Evolutionary conservation across 2,113 vertebrate genomes (phyloP), one percentile per base, ranked within the genome.

Genomic region (Cinclus cinclus): DNA sequence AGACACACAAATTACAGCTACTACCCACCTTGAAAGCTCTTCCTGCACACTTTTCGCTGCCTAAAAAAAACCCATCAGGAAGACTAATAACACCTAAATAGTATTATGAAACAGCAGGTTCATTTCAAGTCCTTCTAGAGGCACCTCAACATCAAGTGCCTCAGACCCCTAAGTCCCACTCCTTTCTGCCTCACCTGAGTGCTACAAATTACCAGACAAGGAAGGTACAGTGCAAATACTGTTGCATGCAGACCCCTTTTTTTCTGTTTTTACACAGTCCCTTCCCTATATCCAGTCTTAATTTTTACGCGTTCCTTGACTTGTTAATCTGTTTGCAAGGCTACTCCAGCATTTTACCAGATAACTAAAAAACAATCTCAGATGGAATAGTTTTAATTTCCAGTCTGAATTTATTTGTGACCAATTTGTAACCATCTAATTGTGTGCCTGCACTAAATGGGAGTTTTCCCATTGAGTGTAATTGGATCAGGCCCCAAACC

Each of bases 341-440:
- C 41, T 64, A 56, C 44, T 75, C 62, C 74, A 37, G 49, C 15
- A 0, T 69, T 91, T 89, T 46, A 87, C 73, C 21, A 37, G 85
- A 79, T 33, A 92, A 71, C 49, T 86, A 76, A 94, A 90, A 65
- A 91, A 90, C 92, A 87, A 68, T 77, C 79, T 96, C 92, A 50
- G 75, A 92, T 9, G 71, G 75, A 93, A 92, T 75, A 93, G 95
- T 96, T 96, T 94, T 96, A 94, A 96, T 96, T 96, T 96, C 88
- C 95, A 96, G 96, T 96, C 95, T 93, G 88, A 92, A 96, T 96
- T 96, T 95, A 95, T 96, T 93, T 93, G 92, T 95, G 90, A 87
- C 79, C 90, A 94, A 91, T 96, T 96, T 96, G 88, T 96, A 92
- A 94, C 92, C 92, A 53, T 77, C 75, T 96, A 93, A 94, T 96